A percentile compares a stretch with the other conserved stretches of the same genome.
These are phyloP conservation scores for Gasterosteus nipponicus DNA, from an alignment of 2,113 vertebrate genomes.

Conservation along the genomic window DNA sequence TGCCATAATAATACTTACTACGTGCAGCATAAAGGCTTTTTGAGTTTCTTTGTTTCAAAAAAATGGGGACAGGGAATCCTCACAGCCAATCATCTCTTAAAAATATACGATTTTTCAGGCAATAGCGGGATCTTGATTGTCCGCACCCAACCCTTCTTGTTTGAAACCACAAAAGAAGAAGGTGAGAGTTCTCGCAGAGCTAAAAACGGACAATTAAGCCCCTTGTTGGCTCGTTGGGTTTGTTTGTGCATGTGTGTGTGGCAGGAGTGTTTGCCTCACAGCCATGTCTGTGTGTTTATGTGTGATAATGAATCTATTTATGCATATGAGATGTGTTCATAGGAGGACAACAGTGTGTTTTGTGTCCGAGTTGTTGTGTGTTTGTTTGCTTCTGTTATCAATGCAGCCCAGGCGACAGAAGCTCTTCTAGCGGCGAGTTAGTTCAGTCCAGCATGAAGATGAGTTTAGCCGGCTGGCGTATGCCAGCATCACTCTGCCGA, in stretches of 20 bases:
- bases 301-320: conserved; percentile 61
- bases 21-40: background rate
- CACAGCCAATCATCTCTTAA: background rate
- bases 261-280: conserved; percentile 41
- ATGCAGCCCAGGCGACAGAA: conserved; percentile 71
- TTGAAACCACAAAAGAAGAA: conserved; percentile 1
- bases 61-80: background rate
- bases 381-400: conserved; percentile 76
- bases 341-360: conserved; percentile 39
- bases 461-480: conserved; percentile 46
- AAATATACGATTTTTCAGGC: background rate
- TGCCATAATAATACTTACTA: conserved; percentile 6
- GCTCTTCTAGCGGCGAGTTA: conserved; percentile 72
- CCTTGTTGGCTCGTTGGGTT: conserved; percentile 6
- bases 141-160: background rate
- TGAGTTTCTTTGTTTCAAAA: background rate
- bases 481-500: conserved; percentile 37
- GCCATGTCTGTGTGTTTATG: conserved; percentile 47
- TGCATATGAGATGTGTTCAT: conserved; percentile 57
- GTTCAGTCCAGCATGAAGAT: conserved; percentile 77
- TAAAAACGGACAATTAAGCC: conserved; percentile 21
- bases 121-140: background rate
- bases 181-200: conserved; percentile 4
- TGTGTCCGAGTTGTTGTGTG: conserved; percentile 59
- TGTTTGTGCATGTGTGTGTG: conserved; percentile 20